Percentiles rank a stretch among this genome's conserved stretches.
Evolutionary conservation across 53 echinoderm and acorn worm genomes (phyloP).

Genomic region (Antedon mediterranea): DNA sequence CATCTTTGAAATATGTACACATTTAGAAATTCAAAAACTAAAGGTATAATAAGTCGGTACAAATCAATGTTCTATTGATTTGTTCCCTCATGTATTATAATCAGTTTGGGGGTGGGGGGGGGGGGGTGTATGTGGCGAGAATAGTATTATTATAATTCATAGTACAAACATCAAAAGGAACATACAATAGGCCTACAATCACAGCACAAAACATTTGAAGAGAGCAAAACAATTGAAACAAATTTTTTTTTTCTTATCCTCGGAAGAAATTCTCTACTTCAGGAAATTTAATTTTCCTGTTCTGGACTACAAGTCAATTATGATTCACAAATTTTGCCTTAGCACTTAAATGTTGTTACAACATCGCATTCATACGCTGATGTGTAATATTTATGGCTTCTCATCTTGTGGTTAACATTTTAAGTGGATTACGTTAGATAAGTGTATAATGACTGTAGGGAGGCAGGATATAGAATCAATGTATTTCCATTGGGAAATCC

Average conservation of each 20-base stretch:
- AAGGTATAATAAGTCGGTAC: too few species aligned
- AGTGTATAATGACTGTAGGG: background rate
- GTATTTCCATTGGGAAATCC: background rate
- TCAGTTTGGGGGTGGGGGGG: too few species aligned
- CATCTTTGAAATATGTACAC: too few species aligned
- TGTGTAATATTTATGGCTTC: background rate
- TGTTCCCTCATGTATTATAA: too few species aligned
- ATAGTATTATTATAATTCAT: too few species aligned
- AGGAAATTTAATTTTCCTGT: background rate
- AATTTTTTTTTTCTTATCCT: background rate
- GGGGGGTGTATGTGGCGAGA: too few species aligned
- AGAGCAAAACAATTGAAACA: too few species aligned
- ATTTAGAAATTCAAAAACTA: too few species aligned
- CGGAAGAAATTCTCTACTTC: background rate
- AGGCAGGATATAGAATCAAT: background rate
- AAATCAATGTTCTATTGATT: too few species aligned
- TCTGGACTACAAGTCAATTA: background rate
- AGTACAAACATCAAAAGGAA: too few species aligned
- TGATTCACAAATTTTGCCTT: background rate
- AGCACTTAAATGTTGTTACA: background rate
- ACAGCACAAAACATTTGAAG: too few species aligned
- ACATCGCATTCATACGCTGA: background rate
- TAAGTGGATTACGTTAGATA: background rate
- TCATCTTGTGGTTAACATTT: background rate
- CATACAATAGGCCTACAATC: too few species aligned